Conservation (phyloP, 2,113 vertebrate species). For the Kryptolebias marmoratus region DNA sequence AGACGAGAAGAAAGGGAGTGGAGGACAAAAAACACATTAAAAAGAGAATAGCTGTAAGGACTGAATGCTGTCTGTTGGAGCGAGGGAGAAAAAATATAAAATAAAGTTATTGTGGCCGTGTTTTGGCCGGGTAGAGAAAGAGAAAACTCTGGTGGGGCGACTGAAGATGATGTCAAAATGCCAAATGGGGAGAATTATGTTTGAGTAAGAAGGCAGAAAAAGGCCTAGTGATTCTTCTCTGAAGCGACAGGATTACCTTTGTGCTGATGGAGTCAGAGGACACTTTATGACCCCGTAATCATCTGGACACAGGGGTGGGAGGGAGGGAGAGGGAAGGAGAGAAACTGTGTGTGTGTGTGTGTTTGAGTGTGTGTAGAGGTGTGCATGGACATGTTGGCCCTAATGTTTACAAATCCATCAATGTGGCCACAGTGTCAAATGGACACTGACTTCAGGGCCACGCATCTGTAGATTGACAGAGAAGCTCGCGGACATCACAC, state of each 20-base stretch:
- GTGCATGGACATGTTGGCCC: slow-evolving; percentile 62
- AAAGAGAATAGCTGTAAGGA: slow-evolving; percentile 79
- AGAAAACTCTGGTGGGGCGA: slow-evolving; percentile 46
- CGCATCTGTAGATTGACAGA: slow-evolving; percentile 56
- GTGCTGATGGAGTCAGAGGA: slow-evolving; percentile 79
- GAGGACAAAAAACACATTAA: slow-evolving; percentile 76
- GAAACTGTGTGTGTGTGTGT: slow-evolving; percentile 41
- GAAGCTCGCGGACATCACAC: slow-evolving; percentile 27
- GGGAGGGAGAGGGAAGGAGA: slow-evolving; percentile 15
- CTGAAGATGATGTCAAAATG: slow-evolving; percentile 73
- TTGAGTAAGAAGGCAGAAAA: slow-evolving; percentile 77
- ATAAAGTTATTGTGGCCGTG: slow-evolving; percentile 73
- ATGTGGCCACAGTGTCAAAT: slow-evolving; percentile 72
- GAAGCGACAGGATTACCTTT: slow-evolving; percentile 77
- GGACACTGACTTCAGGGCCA: slow-evolving; percentile 77
- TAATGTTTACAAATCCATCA: slow-evolving; percentile 80
- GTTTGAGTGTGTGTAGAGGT: slow-evolving; percentile 45
- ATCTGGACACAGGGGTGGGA: slow-evolving; percentile 58
- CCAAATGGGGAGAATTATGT: slow-evolving; percentile 77
- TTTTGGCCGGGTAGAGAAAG: slow-evolving; percentile 50
- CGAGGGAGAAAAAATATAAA: slow-evolving; percentile 68
- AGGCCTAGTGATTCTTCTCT: slow-evolving; percentile 60
- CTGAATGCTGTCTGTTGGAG: slow-evolving; percentile 79
- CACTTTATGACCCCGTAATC: slow-evolving; percentile 69
- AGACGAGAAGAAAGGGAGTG: slow-evolving; percentile 84